These are phyloP conservation scores for Pygmarrhopalites habei DNA, from an alignment of 1,140 invertebrate species.

Conservation along the genomic window DNA sequence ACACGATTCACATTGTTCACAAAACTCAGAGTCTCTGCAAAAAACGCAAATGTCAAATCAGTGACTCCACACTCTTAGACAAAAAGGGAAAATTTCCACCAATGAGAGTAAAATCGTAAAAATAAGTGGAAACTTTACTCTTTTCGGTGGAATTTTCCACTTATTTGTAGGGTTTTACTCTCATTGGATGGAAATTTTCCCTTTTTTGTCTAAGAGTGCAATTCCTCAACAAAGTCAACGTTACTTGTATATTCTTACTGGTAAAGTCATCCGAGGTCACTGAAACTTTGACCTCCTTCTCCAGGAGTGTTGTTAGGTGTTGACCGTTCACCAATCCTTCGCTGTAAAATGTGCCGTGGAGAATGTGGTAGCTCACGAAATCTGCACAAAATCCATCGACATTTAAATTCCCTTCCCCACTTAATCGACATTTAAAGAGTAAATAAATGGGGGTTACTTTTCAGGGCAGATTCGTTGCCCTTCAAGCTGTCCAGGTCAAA, in stretches of 20 bases:
- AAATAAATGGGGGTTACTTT: not conserved
- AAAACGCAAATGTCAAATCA: too few relatives aligned
- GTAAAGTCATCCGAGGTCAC: constrained; percentile 26
- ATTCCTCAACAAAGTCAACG: not conserved
- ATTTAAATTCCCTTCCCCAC: not conserved
- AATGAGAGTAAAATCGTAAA: too few relatives aligned
- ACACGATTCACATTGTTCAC: constrained; percentile 41
- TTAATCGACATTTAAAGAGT: not conserved
- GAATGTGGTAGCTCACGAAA: constrained; percentile 35
- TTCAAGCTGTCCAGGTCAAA: not conserved
- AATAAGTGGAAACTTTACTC: too few relatives aligned
- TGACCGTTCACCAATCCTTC: constrained; percentile 29
- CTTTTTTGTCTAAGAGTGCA: too few relatives aligned
- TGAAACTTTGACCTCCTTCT: constrained; percentile 33
- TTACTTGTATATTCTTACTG: constrained; percentile 24
- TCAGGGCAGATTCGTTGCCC: not conserved
- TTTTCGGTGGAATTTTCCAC: too few relatives aligned
- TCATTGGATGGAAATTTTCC: not conserved
- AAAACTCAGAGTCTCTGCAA: constrained; percentile 33
- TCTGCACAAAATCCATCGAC: constrained; percentile 20
- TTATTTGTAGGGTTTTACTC: too few relatives aligned
- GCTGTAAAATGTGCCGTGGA: constrained; percentile 37
- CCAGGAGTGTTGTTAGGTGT: constrained; percentile 28
- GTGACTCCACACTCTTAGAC: not conserved
- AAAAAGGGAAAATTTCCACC: too few relatives aligned